A percentile compares a stretch with the other conserved stretches of the same genome.
phyloP scores from a whole-genome alignment of 2,113 vertebrate species.

The Notothenia coriiceps region DNA sequence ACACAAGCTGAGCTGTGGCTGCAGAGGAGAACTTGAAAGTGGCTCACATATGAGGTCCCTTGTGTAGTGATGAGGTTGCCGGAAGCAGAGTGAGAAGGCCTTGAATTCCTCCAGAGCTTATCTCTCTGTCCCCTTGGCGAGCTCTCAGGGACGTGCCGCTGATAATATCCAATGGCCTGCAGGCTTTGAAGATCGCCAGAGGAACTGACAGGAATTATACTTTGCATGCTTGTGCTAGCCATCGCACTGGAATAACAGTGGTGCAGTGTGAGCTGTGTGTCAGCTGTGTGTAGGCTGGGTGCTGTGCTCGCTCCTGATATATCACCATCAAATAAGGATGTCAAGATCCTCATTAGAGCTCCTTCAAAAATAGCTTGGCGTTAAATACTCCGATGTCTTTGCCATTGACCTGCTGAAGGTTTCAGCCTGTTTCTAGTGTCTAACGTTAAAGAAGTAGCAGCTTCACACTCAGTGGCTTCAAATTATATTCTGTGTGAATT shows the following conservation, averaged over 20 bases:
- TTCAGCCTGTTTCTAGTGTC: slow-evolving; percentile 32
- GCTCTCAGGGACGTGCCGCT: slow-evolving; percentile 59
- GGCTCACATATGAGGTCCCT: slow-evolving; percentile 52
- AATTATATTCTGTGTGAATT: slow-evolving; percentile 3
- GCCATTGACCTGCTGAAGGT: slow-evolving; percentile 26
- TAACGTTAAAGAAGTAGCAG: background rate
- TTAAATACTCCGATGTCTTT: slow-evolving; percentile 46
- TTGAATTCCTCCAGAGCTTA: slow-evolving; percentile 70
- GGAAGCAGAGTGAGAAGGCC: slow-evolving; percentile 53
- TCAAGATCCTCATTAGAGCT: slow-evolving; percentile 63
- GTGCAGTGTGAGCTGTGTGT: slow-evolving; percentile 25
- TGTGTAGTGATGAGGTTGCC: slow-evolving; percentile 36
- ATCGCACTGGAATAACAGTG: slow-evolving; percentile 29
- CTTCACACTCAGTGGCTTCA: background rate
- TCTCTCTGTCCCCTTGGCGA: slow-evolving; percentile 70
- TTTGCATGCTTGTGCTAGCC: slow-evolving; percentile 39
- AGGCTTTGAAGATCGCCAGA: slow-evolving; percentile 60
- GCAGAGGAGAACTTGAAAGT: slow-evolving; percentile 41
- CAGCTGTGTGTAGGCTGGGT: slow-evolving; percentile 24
- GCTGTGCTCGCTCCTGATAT: slow-evolving; percentile 31
- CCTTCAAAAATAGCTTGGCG: slow-evolving; percentile 66
- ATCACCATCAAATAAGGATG: slow-evolving; percentile 56
- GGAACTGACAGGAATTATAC: slow-evolving; percentile 58
- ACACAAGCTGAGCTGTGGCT: background rate
- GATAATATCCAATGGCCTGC: slow-evolving; percentile 52